Conservation (phyloP, 2,113 vertebrate genomes). For the Campylomormyrus tamandua region DNA sequence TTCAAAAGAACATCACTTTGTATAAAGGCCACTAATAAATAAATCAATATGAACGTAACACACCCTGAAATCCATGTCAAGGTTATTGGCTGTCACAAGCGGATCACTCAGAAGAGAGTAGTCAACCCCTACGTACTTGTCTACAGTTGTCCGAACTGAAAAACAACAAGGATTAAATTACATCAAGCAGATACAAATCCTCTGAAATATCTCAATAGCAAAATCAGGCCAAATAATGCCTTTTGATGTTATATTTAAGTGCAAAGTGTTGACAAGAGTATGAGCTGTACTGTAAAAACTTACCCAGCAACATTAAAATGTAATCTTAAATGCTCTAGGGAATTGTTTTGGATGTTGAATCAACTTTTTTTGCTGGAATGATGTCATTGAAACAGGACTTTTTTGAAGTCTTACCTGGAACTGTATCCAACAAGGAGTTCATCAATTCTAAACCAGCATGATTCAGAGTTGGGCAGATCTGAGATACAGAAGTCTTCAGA, state of each 20-base stretch:
- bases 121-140: conserved; percentile 78
- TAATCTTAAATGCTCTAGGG: neutral
- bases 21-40: neutral
- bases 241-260: neutral
- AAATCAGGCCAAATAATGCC: neutral
- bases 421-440: conserved; percentile 78
- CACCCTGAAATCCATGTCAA: conserved; percentile 89
- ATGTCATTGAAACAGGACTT: neutral
- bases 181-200: conserved; percentile 4
- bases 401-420: conserved; percentile 65
- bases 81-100: conserved; percentile 55
- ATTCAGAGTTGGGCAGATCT: conserved; percentile 86
- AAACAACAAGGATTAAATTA: neutral
- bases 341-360: neutral
- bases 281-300: neutral
- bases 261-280: neutral
- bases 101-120: conserved; percentile 86
- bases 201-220: neutral
- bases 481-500: conserved; percentile 17
- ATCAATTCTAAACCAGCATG: conserved; percentile 75
- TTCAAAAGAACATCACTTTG: neutral
- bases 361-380: neutral
- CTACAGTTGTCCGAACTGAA: conserved; percentile 70
- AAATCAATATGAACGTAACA: conserved; percentile 26
- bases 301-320: neutral